These are phyloP conservation scores for Squalus acanthias DNA, from an alignment of 2,797 vertebrate genomes.

Conservation along the genomic window DNA sequence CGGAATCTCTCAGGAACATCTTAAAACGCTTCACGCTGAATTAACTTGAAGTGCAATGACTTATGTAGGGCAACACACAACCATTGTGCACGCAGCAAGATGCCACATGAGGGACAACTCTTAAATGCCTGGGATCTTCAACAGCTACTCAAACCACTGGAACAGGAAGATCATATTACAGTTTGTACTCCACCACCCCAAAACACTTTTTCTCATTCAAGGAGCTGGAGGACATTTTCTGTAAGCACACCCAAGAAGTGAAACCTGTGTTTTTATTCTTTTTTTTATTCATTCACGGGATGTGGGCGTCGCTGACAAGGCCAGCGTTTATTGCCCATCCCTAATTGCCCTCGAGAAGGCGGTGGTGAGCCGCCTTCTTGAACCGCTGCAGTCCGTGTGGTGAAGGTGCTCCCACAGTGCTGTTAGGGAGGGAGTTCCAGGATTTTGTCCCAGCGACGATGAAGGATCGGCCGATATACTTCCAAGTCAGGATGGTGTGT, in stretches of 20 bases:
- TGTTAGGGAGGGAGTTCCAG: too few relatives aligned
- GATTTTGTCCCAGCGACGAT: too few relatives aligned
- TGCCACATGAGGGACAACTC: background rate
- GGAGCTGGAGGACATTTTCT: background rate
- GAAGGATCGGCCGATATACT: too few relatives aligned
- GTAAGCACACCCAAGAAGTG: background rate
- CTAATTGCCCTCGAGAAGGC: too few relatives aligned
- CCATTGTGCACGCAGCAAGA: background rate
- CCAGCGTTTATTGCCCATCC: too few relatives aligned
- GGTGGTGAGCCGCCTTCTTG: too few relatives aligned
- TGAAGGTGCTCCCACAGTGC: too few relatives aligned
- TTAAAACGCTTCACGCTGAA: background rate
- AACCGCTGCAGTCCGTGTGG: too few relatives aligned
- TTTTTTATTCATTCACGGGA: too few relatives aligned
- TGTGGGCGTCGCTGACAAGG: too few relatives aligned
- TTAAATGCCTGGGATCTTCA: background rate
- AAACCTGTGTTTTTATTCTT: background rate
- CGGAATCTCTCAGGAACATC: background rate
- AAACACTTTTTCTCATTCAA: background rate
- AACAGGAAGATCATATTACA: background rate
- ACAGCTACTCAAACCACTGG: background rate
- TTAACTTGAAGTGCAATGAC: background rate
- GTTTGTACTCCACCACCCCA: background rate
- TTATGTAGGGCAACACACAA: background rate
- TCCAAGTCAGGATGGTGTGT: too few relatives aligned